Percentiles rank a stretch among this genome's conserved stretches.
These are phyloP conservation scores for Stichopus chloronotus DNA, from an alignment of 35 echinoderm and acorn worm genomes.

Conservation along the genomic window DNA sequence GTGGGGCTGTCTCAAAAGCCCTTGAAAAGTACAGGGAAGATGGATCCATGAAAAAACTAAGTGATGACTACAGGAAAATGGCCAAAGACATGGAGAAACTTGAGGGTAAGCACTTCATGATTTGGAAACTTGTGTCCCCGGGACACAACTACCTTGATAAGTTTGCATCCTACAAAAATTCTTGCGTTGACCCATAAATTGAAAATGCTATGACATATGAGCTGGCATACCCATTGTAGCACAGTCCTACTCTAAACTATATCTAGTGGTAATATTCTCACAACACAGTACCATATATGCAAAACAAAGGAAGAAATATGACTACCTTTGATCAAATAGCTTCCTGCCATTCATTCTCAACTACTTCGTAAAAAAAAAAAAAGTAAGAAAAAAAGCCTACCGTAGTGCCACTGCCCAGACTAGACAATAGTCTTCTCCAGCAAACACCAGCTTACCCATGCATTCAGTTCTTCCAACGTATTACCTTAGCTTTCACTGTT, in stretches of 20 bases:
- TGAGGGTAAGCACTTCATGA: neutral
- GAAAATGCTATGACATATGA: neutral
- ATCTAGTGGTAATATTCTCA: neutral
- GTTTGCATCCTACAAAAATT: neutral
- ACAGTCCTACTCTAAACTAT: neutral
- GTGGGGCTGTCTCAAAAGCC: neutral
- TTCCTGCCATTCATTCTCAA: too few species aligned
- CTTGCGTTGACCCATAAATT: too few species aligned
- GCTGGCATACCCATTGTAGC: neutral
- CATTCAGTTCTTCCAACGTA: too few species aligned
- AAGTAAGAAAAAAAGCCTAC: too few species aligned
- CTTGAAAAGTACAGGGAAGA: neutral
- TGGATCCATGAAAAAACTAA: neutral
- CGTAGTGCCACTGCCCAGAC: too few species aligned
- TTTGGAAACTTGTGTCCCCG: neutral
- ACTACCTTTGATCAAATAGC: too few species aligned
- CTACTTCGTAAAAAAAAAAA: too few species aligned
- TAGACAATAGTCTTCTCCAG: too few species aligned
- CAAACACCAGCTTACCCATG: too few species aligned
- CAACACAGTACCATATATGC: too few species aligned
- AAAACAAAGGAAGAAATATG: too few species aligned
- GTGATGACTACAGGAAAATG: conserved; percentile 8
- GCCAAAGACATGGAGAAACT: conserved; percentile 26
- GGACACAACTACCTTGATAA: neutral
- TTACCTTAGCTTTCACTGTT: too few species aligned